Evolutionary conservation across 2,797 vertebrate species (phyloP).

Genomic region (Enteromius afrohamiltoni): DNA sequence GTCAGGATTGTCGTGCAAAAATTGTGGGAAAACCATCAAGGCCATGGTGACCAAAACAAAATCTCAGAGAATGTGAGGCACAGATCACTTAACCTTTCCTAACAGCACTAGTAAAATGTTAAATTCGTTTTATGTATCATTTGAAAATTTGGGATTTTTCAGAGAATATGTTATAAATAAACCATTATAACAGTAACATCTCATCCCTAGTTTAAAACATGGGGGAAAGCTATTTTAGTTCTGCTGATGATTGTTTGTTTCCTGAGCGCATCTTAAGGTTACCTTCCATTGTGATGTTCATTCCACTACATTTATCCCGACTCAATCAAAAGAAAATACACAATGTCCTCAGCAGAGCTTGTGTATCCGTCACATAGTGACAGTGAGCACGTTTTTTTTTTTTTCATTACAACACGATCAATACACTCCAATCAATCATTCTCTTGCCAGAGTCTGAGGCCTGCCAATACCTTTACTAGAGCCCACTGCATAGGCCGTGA

Average conservation of each 20-base stretch:
- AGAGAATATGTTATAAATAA: background rate
- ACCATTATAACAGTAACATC: slow-evolving; percentile 4
- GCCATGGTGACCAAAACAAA: background rate
- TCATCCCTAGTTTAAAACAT: background rate
- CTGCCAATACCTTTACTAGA: slow-evolving; percentile 43
- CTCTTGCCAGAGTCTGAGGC: slow-evolving; percentile 30
- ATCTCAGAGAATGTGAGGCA: background rate
- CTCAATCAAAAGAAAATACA: slow-evolving; percentile 32
- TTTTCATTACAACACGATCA: slow-evolving; percentile 41
- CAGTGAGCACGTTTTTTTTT: slow-evolving; percentile 44
- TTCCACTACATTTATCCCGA: slow-evolving; percentile 31
- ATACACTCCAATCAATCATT: slow-evolving; percentile 46
- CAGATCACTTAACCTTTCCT: slow-evolving; percentile 15
- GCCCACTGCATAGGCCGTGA: background rate
- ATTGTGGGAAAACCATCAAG: background rate
- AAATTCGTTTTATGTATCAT: background rate
- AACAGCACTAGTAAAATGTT: background rate
- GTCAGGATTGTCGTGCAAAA: background rate
- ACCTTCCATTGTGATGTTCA: slow-evolving; percentile 9
- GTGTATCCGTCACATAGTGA: slow-evolving; percentile 44
- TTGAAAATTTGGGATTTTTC: background rate
- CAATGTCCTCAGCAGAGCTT: slow-evolving; percentile 14
- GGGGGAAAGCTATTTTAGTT: background rate
- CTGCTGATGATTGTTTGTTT: slow-evolving; percentile 2
- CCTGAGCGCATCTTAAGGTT: background rate